Base-by-base conservation (phyloP, 2,113 vertebrate genomes). In the Scophthalmus maximus region DNA sequence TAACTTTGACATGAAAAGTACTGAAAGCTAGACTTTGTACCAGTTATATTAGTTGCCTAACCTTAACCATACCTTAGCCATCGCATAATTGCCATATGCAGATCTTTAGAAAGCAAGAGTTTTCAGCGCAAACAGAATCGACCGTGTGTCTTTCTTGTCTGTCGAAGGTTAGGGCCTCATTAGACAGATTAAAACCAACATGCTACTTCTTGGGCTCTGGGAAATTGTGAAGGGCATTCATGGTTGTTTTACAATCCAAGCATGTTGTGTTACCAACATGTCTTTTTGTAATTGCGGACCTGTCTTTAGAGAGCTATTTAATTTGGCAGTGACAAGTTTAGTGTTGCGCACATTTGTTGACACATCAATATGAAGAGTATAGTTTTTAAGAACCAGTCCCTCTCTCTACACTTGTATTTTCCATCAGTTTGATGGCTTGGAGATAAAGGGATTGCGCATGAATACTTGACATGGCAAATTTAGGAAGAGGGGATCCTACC, bases 391-490 rank as follows among this genome's bases (percentile, higher is more conserved):
- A 75, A 68, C 58, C 62, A 55, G 27, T 59, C 40, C 12, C 27
- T 38, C 67, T 38, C 67, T 64, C 50, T 44, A 52, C n/a, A 8
- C n/a, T 44, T 61, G 36, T 58, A 52, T 68, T 68, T 58, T 63
- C 32, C 34, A 32, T 81, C 58, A 27, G 6, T 42, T 51, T 25
- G 76, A 88, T 73, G 36, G 38, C 47, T 52, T 55, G 38, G 47
- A 62, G 62, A 81, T 80, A 82, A 76, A 79, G 8, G 60, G 61
- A 76, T 83, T 71, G 30, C 42, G 46, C 26, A n/a, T n/a, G 25
- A 30, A 53, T 34, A 51, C 38, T 38, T 27, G 64, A 69, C 72
- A 72, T 53, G 23, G 65, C 25, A 66, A 14, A 61, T 76, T 78
- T 56, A 58, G 56, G 57, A 83, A 63, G 68, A 73, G 49, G 56